phyloP scores from a whole-genome alignment of 2,113 vertebrate species.

The Mesembrinibis cayennensis region DNA sequence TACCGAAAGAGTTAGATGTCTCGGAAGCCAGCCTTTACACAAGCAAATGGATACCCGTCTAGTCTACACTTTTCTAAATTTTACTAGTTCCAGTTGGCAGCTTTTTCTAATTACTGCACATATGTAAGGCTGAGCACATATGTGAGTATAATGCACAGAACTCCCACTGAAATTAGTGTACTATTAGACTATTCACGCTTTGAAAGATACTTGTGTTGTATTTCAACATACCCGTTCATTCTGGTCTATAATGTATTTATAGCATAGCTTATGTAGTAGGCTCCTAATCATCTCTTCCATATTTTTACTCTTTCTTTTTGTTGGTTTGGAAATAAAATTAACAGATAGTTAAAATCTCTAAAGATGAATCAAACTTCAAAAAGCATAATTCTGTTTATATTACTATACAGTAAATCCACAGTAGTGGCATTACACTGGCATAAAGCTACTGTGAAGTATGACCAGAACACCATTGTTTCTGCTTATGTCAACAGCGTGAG shows the following conservation, averaged over 20 bases:
- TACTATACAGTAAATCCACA: background rate
- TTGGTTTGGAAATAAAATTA: background rate
- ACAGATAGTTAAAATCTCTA: background rate
- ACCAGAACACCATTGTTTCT: background rate
- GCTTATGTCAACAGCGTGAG: background rate
- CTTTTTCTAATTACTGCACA: background rate
- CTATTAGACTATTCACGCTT: background rate
- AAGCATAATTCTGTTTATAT: background rate
- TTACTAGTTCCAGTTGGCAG: background rate
- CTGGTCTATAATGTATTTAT: background rate
- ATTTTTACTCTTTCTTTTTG: background rate
- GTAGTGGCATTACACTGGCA: background rate
- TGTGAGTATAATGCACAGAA: background rate
- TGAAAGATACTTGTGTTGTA: background rate
- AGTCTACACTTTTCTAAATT: background rate
- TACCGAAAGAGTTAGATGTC: background rate
- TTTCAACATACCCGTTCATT: background rate
- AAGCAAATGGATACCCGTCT: background rate
- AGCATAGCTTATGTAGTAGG: background rate
- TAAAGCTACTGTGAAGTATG: background rate
- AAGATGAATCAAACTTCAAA: background rate
- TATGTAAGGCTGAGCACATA: background rate
- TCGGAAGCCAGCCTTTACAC: background rate
- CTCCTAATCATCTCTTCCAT: background rate
- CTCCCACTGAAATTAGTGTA: background rate